Evolutionary conservation across 2,888 invertebrate species (phyloP), one percentile per base, ranked within the genome.

Genomic region (Brenthis hecate): DNA sequence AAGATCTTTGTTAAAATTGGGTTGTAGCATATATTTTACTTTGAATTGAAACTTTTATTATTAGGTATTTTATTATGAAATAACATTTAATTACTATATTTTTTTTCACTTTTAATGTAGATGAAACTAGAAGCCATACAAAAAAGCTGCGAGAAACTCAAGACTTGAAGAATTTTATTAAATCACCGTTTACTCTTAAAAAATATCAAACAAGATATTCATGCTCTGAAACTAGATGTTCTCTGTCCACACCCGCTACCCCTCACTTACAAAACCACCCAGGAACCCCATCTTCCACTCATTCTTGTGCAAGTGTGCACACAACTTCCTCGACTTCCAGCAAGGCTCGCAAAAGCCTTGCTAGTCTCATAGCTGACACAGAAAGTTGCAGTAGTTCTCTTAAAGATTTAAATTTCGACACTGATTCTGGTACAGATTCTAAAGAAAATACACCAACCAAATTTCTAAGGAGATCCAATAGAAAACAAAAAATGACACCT

Each of bases 321-420:
- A 91, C 92, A 8, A 86, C 83, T 2, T 90, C 91, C 0, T 92
- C 92, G 8, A 88, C 89, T 13, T 88, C 91, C n/a, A 91, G 91
- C 79, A 78, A 84, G 13, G 92, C 91, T 13, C 81, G 92, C 5
- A 91, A 91, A 72, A 91, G 91, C 74, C 80, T 92, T 5, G 91
- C 91, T 60, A 89, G 85, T 73, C 85, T 92, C 60, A 92, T 91
- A 23, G 92, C 92, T 16, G 92, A 93, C 74, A 88, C 92, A 2
- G 93, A 93, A 73, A 93, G 92, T 76, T 93, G 93, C 76, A 93
- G 92, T 78, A 93, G 92, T 75, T 93, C 93, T 4, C 73, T 93
- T 11, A 92, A 93, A 86, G 93, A 92, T 74, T 81, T 93, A 0
- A 93, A 90, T 74, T 93, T 93, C 67, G 89, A 93, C 72, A 84